Evolutionary conservation across 2,797 vertebrate genomes (phyloP), one percentile per base, ranked within the genome.

Genomic region (Ctenopoma kingsleyae): DNA sequence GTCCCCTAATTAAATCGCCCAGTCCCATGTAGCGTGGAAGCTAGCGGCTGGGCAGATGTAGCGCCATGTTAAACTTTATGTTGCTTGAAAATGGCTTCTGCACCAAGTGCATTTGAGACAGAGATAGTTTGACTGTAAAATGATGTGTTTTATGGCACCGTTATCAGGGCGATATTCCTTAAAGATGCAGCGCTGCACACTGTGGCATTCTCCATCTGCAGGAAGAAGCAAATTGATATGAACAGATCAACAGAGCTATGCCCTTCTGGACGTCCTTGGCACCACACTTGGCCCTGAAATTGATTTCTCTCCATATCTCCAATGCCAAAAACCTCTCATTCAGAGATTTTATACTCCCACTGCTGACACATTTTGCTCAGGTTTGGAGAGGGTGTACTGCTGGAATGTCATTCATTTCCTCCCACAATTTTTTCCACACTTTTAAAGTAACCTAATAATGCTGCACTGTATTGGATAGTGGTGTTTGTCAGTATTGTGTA

Each of bases 21-120:
- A 93, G 93, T 95, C 94, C 94, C 88, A 49, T 94, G 95, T 96
- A 96, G 89, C 88, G 87, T 92, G 83, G 95, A 96, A 96, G 94
- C 96, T 95, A 93, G 95, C 92, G 93, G 95, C 94, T 95, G 94
- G 94, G 96, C 96, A 98, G 96, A 97, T 97, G 96, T 96, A 96
- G 94, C 86, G 94, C 94, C 93, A 94, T 97, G 97, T 98, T 98
- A 98, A 98, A 97, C 95, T 98, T 98, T 97, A 98, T 98, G 97
- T 96, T 93, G 95, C 95, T 96, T 96, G 96, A 96, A 98, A 98
- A 96, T 95, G 95, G 94, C 94, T 96, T 96, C 95, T 92, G 94
- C 96, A 96, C 95, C 94, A 94, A 95, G 95, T 96, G 95, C 95
- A 93, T 97, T 96, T 82, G 87, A 95, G 94, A 94, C 95, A 91